A percentile compares a stretch with the other conserved stretches of the same genome.
These are phyloP conservation scores for Coptodon rendalli DNA, from an alignment of 2,113 vertebrate species.

Conservation along the genomic window DNA sequence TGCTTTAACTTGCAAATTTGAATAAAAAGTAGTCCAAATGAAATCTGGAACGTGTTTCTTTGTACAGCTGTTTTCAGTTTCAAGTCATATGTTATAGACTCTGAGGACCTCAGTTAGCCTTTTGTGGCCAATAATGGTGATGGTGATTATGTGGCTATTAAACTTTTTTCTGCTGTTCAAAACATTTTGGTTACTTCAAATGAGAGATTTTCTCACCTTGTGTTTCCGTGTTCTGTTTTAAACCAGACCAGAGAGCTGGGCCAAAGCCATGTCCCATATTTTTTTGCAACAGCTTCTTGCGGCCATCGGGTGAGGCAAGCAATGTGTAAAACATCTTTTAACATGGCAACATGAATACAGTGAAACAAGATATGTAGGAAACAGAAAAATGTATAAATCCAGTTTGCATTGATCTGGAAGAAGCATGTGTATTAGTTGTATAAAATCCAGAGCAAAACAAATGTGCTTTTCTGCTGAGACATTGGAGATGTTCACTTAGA, in stretches of 20 bases:
- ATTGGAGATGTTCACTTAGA: not conserved
- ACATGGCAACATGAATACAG: not conserved
- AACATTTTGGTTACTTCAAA: not conserved
- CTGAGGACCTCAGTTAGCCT: not conserved
- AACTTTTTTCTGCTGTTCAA: not conserved
- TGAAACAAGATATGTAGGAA: not conserved
- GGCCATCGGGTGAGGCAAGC: not conserved
- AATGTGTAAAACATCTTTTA: not conserved
- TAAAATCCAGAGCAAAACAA: not conserved
- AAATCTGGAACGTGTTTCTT: not conserved
- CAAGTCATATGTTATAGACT: not conserved
- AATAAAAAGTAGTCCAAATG: not conserved
- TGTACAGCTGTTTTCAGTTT: not conserved
- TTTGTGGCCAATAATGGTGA: not conserved
- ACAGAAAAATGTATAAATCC: not conserved
- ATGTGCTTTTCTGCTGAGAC: not conserved
- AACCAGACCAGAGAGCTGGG: not conserved
- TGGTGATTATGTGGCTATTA: not conserved
- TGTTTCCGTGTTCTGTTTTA: not conserved
- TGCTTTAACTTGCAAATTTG: not conserved
- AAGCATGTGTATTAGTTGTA: not conserved
- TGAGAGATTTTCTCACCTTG: not conserved
- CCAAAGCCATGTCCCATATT: not conserved
- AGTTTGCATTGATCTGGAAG: not conserved
- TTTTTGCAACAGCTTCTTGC: not conserved